Conservation (phyloP, 92 coral and sea anemone genomes). For the Isaurus tuberculatus region DNA sequence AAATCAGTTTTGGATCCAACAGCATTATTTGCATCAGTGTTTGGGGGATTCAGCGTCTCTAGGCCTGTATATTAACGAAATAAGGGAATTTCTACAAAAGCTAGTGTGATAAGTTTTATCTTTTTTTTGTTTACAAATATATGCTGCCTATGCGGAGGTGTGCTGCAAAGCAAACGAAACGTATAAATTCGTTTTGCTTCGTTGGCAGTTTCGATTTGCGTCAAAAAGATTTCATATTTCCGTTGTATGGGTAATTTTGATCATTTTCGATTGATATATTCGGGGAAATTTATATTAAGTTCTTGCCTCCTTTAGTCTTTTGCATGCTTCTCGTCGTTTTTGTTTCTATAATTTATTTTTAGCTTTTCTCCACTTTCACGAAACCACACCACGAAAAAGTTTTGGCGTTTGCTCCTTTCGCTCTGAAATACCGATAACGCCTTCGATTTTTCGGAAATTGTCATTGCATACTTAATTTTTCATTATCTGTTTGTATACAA, state of each 20-base stretch:
- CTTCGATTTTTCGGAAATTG: background rate
- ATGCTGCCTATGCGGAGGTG: background rate
- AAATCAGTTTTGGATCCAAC: background rate
- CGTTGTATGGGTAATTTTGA: background rate
- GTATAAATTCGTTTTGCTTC: background rate
- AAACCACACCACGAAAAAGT: background rate
- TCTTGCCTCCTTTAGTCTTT: no score
- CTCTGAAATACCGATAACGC: background rate
- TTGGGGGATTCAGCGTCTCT: background rate
- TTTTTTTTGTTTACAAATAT: no score
- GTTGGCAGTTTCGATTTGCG: conserved; percentile 8
- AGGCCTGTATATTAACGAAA: background rate
- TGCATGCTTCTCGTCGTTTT: background rate
- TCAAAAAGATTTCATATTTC: background rate
- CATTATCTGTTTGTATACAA: background rate
- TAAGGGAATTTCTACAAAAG: no score
- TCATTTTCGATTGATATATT: background rate
- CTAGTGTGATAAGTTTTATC: no score
- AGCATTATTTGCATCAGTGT: background rate
- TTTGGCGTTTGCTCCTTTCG: background rate
- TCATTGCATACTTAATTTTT: background rate
- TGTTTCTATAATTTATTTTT: background rate
- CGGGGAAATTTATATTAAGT: background rate
- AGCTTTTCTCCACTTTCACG: background rate
- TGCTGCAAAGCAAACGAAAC: background rate